Evolutionary conservation across 2,888 invertebrate species (phyloP).

Genomic region (Dione vanillae): DNA sequence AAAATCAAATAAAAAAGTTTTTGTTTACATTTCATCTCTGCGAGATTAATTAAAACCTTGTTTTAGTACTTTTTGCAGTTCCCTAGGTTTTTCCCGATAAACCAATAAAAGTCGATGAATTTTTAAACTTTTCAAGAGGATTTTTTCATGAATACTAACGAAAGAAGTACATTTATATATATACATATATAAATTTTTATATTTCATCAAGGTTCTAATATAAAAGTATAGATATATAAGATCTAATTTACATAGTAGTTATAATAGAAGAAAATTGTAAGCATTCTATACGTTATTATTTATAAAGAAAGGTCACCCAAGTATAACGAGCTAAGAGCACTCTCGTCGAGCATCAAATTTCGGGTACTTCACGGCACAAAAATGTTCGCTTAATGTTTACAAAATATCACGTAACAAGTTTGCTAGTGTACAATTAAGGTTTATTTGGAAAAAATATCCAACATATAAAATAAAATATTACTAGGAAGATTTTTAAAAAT

Average conservation of each 20-base stretch:
- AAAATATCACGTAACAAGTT: slow-evolving; percentile 9
- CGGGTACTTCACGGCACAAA: not conserved
- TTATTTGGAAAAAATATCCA: too few species aligned
- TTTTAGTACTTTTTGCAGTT: slow-evolving; percentile 1
- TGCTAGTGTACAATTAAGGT: not conserved
- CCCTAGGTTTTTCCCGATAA: not conserved
- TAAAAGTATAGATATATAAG: too few species aligned
- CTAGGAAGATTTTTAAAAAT: too few species aligned
- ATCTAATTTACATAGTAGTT: not conserved
- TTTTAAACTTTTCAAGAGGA: not conserved
- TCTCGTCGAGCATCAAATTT: slow-evolving; percentile 18
- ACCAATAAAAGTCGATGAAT: not conserved
- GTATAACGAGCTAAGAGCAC: slow-evolving; percentile 11
- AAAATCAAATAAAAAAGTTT: slow-evolving; percentile 11
- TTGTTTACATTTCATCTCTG: slow-evolving; percentile 9
- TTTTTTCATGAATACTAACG: not conserved
- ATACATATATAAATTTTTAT: too few species aligned
- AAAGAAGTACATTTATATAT: not conserved
- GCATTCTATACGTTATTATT: not conserved
- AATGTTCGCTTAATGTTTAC: not conserved
- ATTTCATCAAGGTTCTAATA: too few species aligned
- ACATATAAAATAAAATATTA: too few species aligned
- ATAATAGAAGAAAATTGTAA: not conserved
- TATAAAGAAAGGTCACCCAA: not conserved
- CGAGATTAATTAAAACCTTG: slow-evolving; percentile 5